A percentile compares a stretch with the other conserved stretches of the same genome.
Conservation (phyloP, 2,888 invertebrate species). For the Spisula subtruncata region DNA sequence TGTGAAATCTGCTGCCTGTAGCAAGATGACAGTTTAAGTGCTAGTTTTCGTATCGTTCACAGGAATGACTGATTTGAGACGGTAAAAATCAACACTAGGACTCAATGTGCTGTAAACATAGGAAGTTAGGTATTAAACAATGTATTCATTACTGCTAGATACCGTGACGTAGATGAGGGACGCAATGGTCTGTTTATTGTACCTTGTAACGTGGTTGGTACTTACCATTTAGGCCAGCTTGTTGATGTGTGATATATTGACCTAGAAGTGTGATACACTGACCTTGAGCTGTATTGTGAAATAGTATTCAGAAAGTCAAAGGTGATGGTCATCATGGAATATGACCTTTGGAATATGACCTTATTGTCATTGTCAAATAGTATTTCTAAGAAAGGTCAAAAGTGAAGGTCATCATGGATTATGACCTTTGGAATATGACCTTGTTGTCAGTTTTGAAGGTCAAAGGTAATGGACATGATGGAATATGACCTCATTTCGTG, state of each 20-base stretch:
- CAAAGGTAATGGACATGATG: not conserved
- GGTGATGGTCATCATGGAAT: not conserved
- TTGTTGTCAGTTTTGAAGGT: not conserved
- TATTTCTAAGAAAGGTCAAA: too few species aligned
- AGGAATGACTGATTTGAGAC: not conserved
- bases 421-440: too few species aligned
- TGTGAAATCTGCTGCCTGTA: conserved; percentile 34
- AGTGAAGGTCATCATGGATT: not conserved
- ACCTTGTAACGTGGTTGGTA: not conserved
- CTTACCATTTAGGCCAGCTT: not conserved
- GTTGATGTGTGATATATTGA: not conserved
- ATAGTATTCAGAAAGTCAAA: not conserved
- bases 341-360: too few species aligned
- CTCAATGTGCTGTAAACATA: not conserved
- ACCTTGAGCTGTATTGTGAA: not conserved
- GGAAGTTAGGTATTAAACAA: not conserved
- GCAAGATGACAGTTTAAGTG: not conserved
- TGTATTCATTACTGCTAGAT: not conserved
- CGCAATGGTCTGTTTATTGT: not conserved
- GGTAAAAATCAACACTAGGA: not conserved
- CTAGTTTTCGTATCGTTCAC: not conserved
- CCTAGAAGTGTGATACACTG: not conserved
- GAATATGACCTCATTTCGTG: not conserved
- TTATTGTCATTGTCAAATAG: too few species aligned
- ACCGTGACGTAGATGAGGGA: not conserved